phyloP scores from a whole-genome alignment of 23 tunicate species.

The Clavelina lepadiformis region DNA sequence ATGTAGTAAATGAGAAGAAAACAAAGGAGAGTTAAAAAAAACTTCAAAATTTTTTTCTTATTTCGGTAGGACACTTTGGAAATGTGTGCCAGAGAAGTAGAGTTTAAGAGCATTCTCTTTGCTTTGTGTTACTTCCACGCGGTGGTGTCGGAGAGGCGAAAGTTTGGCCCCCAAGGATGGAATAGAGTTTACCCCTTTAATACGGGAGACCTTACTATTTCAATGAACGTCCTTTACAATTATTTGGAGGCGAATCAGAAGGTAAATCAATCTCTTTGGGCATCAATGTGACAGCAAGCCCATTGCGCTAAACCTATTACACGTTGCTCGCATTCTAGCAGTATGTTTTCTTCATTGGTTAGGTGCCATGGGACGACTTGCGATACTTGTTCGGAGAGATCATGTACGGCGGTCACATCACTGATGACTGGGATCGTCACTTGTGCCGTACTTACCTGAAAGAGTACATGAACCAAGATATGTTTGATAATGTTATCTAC shows the following conservation, averaged over 20 bases:
- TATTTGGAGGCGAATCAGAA: conserved; percentile 90
- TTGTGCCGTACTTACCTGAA: conserved; percentile 87
- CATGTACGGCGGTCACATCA: conserved; percentile 99
- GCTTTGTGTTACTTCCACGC: conserved; percentile 98
- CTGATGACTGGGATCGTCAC: conserved; percentile 98
- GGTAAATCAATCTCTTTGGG: conserved; percentile 12
- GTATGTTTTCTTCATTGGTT: too few species aligned
- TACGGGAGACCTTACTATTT: conserved; percentile 97
- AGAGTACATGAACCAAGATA: conserved; percentile 95
- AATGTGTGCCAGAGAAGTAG: conserved; percentile 96
- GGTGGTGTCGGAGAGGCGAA: conserved; percentile 86
- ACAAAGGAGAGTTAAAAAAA: not conserved
- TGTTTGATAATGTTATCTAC: conserved; percentile 79
- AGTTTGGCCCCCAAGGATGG: conserved; percentile 99
- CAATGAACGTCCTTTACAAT: conserved; percentile 94
- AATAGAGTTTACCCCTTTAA: conserved; percentile 96
- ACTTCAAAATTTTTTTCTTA: not conserved
- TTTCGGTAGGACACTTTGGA: conserved; percentile 80
- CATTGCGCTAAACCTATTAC: too few species aligned
- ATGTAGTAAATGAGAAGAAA: not conserved
- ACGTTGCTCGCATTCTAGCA: too few species aligned
- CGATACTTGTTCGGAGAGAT: conserved; percentile 97
- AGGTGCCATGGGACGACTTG: conserved; percentile 99
- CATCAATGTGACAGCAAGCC: too few species aligned
- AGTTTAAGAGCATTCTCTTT: conserved; percentile 85